Base-by-base conservation (phyloP, 2,113 vertebrate species). In the Siniperca knerii region DNA sequence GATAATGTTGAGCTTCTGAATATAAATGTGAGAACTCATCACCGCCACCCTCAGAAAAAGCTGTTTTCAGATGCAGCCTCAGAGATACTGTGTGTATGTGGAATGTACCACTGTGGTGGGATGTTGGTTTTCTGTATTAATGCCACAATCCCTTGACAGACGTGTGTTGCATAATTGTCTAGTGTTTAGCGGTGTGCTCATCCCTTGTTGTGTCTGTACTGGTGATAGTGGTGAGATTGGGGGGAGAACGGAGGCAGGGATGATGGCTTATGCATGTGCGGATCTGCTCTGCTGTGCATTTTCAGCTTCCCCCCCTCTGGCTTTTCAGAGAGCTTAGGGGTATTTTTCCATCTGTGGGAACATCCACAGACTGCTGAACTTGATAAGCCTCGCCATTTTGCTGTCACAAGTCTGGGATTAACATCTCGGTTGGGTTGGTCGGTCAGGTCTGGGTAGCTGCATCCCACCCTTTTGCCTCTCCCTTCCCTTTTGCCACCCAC, bases 321-420 rank as follows among this genome's bases (percentile, higher is more conserved):
- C 42, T 76, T 82, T 77, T 75, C 13, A 52, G 33, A 60, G 77
- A 44, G 44, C 35, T 80, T 70, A n/a, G 46, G 25, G 46, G 61
- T 68, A 29, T 79, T 85, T 83, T 69, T 60, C 79, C 60, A 23
- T 83, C 33, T 40, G 50, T 78, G 83, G 77, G 76, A 82, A 79
- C 55, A 44, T 68, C 75, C 62, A 46, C 89, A 75, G 64, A 79
- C 76, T 67, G 75, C 76, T 82, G 86, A 83, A 84, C 42, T 85
- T 76, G 79, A 89, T 89, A 86, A 89, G 70, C 82, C 80, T 77
- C 55, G 0, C 78, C 81, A 62, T 79, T 87, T 84, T n/a, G 5
- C 66, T 75, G 72, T 91, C 86, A 91, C 84, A 86, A 84, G 87
- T 80, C 75, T 82, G 84, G 91, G 88, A 86, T 92, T 90, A 83